Evolutionary conservation across 2,113 vertebrate genomes (phyloP).

Genomic region (Gobius niger): DNA sequence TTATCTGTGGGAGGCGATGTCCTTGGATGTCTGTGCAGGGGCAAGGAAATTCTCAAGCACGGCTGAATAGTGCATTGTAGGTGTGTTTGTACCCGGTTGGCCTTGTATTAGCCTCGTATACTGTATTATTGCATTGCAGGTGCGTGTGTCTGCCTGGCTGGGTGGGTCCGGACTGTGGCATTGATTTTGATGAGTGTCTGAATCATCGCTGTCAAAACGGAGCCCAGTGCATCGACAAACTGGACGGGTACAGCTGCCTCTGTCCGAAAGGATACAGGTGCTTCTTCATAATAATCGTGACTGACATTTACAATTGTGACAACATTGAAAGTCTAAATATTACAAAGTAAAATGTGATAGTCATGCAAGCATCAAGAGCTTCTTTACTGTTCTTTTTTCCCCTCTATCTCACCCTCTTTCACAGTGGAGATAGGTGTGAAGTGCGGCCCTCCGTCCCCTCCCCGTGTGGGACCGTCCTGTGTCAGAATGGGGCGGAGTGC

Average conservation of each 20-base stretch:
- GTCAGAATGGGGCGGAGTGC: constrained; percentile 89
- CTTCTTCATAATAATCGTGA: neutral
- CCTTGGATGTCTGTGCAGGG: too few species aligned
- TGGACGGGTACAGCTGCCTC: constrained; percentile 87
- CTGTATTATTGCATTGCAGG: constrained; percentile 43
- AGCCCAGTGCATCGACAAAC: constrained; percentile 83
- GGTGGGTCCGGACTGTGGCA: constrained; percentile 84
- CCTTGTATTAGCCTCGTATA: too few species aligned
- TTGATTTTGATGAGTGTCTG: constrained; percentile 84
- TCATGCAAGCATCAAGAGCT: too few species aligned
- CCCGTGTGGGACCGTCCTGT: constrained; percentile 81
- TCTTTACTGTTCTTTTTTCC: too few species aligned
- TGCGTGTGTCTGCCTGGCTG: constrained; percentile 88
- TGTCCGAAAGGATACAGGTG: constrained; percentile 88
- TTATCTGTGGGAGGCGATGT: too few species aligned
- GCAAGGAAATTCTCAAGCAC: too few species aligned
- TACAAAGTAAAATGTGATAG: too few species aligned
- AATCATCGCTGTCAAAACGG: constrained; percentile 90
- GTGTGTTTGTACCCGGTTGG: too few species aligned
- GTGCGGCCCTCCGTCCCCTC: constrained; percentile 61
- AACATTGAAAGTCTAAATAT: too few species aligned
- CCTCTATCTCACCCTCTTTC: too few species aligned
- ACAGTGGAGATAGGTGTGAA: constrained; percentile 90
- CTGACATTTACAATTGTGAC: too few species aligned
- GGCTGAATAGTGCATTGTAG: too few species aligned